These are phyloP conservation scores for Malacosoma neustria DNA, from an alignment of 2,888 invertebrate species.

Conservation along the genomic window DNA sequence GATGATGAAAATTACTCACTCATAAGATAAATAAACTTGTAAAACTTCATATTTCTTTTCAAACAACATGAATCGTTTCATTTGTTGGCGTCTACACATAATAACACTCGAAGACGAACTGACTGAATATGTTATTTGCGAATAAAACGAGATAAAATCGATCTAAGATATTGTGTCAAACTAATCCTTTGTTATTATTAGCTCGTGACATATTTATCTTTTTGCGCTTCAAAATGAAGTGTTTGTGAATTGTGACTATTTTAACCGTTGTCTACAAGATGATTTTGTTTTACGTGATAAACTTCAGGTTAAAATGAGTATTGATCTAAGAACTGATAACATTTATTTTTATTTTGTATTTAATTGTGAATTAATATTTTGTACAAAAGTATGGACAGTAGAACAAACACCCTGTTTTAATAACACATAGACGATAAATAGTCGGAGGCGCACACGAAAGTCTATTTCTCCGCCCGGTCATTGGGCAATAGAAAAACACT, in stretches of 20 bases:
- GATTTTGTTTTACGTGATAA: no score
- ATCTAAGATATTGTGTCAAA: neutral
- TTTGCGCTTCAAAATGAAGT: constrained; percentile 15
- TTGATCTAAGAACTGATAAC: no score
- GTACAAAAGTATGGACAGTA: no score
- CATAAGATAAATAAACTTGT: constrained; percentile 16
- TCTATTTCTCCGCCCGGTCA: no score
- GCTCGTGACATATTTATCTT: constrained; percentile 16
- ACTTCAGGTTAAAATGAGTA: no score
- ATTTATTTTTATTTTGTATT: no score
- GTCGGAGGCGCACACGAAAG: no score
- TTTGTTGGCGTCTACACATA: neutral
- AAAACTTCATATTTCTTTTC: constrained; percentile 19
- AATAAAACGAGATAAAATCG: neutral
- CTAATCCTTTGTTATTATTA: neutral
- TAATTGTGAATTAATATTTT: no score
- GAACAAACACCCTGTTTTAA: no score
- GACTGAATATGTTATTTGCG: neutral
- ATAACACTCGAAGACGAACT: neutral
- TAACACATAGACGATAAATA: no score
- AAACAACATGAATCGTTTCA: neutral
- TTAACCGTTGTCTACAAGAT: constrained; percentile 7
- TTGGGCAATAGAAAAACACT: no score
- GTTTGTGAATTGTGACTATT: constrained; percentile 5
- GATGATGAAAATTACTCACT: constrained; percentile 18